A percentile compares a stretch with the other conserved stretches of the same genome.
phyloP scores from a whole-genome alignment of 2,113 vertebrate genomes.

The Oophaga pumilio region DNA sequence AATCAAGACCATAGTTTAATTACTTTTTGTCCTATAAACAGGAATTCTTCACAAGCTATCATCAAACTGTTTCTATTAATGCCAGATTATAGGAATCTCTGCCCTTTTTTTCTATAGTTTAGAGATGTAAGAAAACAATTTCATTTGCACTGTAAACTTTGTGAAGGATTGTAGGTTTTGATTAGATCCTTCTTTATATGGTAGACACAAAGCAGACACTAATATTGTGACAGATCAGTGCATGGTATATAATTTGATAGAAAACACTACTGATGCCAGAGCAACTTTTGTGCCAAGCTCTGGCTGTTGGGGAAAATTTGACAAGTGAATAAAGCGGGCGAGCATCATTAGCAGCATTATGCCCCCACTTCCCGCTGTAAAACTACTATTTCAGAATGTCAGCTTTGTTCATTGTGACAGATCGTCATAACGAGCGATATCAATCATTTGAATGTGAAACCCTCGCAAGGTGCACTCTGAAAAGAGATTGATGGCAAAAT shows the following conservation, averaged over 20 bases:
- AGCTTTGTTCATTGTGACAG: constrained; percentile 47
- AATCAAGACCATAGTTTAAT: not conserved
- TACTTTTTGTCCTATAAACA: not conserved
- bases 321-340: constrained; percentile 30
- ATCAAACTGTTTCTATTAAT: not conserved
- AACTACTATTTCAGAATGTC: constrained; percentile 23
- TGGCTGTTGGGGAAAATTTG: constrained; percentile 13
- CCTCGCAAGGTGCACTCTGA: not conserved
- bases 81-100: not conserved
- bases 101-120: not conserved
- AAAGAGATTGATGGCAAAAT: constrained; percentile 37
- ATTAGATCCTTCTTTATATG: not conserved
- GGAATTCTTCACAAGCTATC: not conserved
- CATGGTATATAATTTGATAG: constrained; percentile 38
- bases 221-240: constrained; percentile 48
- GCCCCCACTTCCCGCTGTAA: not conserved
- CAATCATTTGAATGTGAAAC: constrained; percentile 27
- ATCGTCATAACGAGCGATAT: constrained; percentile 45
- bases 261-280: constrained; percentile 37
- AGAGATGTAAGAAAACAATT: not conserved
- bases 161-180: not conserved
- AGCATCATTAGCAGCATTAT: not conserved
- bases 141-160: not conserved
- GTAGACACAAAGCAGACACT: constrained; percentile 1
- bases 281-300: constrained; percentile 36